Percentiles rank a stretch among this genome's conserved stretches.
These are phyloP conservation scores for Chelonus insularis DNA, from an alignment of 1,140 invertebrate species.

Conservation along the genomic window DNA sequence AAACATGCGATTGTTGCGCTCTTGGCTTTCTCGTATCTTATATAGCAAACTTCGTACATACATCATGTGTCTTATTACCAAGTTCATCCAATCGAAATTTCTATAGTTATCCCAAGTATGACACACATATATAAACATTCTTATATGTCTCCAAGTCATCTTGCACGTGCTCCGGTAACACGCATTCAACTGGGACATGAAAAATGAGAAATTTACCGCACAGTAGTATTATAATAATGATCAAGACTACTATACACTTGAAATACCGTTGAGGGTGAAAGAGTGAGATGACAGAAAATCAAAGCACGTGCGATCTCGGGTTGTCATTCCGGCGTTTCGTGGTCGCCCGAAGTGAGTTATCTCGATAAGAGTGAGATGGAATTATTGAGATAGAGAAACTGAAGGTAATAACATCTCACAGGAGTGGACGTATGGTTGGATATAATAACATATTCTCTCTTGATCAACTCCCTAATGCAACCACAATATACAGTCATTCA, in stretches of 20 bases:
- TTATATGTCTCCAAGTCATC: background rate
- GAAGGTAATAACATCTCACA: conserved; percentile 16
- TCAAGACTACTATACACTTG: too few relatives aligned
- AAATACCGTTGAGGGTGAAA: background rate
- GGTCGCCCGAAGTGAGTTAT: conserved; percentile 3
- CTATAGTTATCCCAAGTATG: background rate
- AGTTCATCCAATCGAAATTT: conserved; percentile 17
- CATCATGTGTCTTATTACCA: background rate
- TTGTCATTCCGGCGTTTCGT: conserved; percentile 1
- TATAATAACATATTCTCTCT: conserved; percentile 28
- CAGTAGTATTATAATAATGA: too few relatives aligned
- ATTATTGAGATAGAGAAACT: background rate
- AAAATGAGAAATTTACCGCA: background rate
- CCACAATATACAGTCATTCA: background rate
- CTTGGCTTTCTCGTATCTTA: conserved; percentile 24
- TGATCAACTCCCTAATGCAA: conserved; percentile 14
- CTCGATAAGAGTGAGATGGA: background rate
- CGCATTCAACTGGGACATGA: conserved; percentile 1
- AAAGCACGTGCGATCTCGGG: conserved; percentile 19
- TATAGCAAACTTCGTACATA: background rate
- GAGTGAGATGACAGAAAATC: conserved; percentile 4
- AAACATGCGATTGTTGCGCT: conserved; percentile 15
- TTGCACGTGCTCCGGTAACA: conserved; percentile 1
- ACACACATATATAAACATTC: background rate
- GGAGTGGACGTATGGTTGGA: conserved; percentile 15